Base-by-base conservation (phyloP, 2,113 vertebrate species). In the Sinocyclocheilus anophthalmus region DNA sequence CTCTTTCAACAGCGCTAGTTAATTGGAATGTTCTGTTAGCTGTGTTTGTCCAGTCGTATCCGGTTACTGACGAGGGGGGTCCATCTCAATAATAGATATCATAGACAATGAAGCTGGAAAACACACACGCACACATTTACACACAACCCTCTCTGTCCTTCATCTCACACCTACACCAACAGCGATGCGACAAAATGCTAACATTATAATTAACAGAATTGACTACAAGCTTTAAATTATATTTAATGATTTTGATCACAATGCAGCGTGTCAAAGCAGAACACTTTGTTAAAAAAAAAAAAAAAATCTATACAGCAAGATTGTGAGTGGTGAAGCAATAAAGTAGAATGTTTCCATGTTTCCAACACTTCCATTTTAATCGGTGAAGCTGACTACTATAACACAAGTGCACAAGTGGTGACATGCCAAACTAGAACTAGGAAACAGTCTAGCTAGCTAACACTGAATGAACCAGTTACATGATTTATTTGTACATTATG, bases 1-100 rank as follows among this genome's bases (percentile, higher is more conserved):
- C 59, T 83, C 81, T 70, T 83, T 83, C 81, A 83, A 76, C 16
- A 61, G 86, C 33, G 69, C 63, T 88, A 45, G 84, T 90, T 92
- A 91, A 89, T 94, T 92, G 89, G 24, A 91, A 57, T 88, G 84
- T 91, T 89, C 37, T 53, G 16, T 88, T 81, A 77, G 85, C 92
- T 85, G 92, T 88, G 79, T 91, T 87, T 91, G 88, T 55, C 16
- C 53, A 24, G 33, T n/a, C 83, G 48, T 90, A 89, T 94, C 92
- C 85, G 87, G 87, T 92, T 95, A 91, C 90, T 85, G 72, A 90
- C 89, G 77, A 86, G 84, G 89, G 22, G 88, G 88, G n/a, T 69
- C 82, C 91, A 84, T 90, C 91, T 94, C 85, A 92, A 69, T 93
- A 93, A 93, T 89, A 93, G 90, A 91, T 92, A 87, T 4, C 61